Evolutionary conservation across 1,140 invertebrate species (phyloP).

Genomic region (Pissodes strobi): DNA sequence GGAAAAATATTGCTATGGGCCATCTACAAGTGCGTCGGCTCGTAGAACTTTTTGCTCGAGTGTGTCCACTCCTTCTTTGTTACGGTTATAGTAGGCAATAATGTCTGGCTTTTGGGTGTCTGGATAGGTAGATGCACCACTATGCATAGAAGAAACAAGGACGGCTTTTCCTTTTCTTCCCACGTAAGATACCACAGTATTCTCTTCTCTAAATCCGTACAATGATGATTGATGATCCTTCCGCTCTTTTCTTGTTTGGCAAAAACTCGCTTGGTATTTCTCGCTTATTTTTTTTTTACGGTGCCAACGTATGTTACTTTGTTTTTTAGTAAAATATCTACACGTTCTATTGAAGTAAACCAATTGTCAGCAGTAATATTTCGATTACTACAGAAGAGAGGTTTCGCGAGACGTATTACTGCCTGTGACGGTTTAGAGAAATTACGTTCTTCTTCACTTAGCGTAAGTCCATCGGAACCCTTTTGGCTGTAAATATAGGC

Average conservation of each 20-base stretch:
- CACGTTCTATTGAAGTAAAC: no score
- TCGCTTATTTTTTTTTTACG: slow-evolving; percentile 44
- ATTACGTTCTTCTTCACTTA: slow-evolving; percentile 5
- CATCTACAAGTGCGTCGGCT: no score
- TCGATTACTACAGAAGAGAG: slow-evolving; percentile 32
- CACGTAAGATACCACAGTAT: slow-evolving; percentile 45
- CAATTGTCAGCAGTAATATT: no score
- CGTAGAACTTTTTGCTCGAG: background rate
- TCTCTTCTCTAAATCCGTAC: slow-evolving; percentile 41
- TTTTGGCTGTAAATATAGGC: slow-evolving; percentile 40
- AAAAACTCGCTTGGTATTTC: slow-evolving; percentile 10
- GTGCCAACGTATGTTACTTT: slow-evolving; percentile 43
- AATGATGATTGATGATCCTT: slow-evolving; percentile 33
- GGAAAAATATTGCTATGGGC: no score
- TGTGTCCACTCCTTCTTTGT: background rate
- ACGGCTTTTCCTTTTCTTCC: slow-evolving; percentile 24
- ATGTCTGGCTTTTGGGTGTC: background rate
- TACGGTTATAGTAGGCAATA: background rate
- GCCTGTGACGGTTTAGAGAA: no score
- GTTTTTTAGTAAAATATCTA: slow-evolving; percentile 47
- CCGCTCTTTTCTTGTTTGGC: slow-evolving; percentile 34
- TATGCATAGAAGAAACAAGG: slow-evolving; percentile 25
- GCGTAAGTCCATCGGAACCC: slow-evolving; percentile 3
- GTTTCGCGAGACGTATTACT: slow-evolving; percentile 4
- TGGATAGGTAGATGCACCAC: background rate